Conservation (phyloP, 2,113 vertebrate species). For the Calyptommatus sinebrachiatus region DNA sequence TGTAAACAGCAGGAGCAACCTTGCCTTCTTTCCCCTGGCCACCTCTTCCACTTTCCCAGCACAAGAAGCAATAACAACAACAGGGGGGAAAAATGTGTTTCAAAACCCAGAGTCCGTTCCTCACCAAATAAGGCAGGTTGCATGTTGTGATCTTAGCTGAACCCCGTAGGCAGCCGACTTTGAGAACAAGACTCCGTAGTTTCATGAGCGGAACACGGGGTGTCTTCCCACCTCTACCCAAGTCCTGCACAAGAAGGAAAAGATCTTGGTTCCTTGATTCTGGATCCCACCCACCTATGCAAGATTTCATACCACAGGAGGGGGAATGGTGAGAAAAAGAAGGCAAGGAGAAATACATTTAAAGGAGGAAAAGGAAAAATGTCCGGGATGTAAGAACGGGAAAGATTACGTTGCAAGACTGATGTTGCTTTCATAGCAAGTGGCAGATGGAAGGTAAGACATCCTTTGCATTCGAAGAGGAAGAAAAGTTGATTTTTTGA, state of each 20-base stretch:
- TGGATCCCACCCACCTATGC: neutral
- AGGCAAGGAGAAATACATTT: neutral
- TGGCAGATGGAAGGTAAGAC: neutral
- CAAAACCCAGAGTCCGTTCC: slow-evolving; percentile 44
- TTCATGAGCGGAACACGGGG: neutral
- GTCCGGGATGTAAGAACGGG: neutral
- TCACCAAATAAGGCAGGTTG: slow-evolving; percentile 66
- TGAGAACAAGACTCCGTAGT: neutral
- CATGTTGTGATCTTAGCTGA: slow-evolving; percentile 1
- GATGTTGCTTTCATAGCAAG: neutral
- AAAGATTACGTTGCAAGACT: neutral
- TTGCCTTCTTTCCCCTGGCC: slow-evolving; percentile 9
- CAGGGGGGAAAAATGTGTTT: slow-evolving; percentile 51
- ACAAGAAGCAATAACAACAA: slow-evolving; percentile 26
- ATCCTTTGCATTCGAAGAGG: accelerated
- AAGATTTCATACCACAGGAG: neutral
- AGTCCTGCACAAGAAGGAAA: neutral
- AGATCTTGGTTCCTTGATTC: neutral
- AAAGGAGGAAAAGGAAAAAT: neutral
- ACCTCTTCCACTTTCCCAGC: slow-evolving; percentile 60
- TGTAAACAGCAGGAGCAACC: slow-evolving; percentile 48
- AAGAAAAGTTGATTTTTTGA: neutral
- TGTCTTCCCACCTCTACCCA: accelerated
- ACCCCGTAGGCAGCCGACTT: slow-evolving; percentile 55
- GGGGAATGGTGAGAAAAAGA: neutral